These are phyloP conservation scores for Grapholita molesta DNA, from an alignment of 1,140 invertebrate species.

Conservation along the genomic window DNA sequence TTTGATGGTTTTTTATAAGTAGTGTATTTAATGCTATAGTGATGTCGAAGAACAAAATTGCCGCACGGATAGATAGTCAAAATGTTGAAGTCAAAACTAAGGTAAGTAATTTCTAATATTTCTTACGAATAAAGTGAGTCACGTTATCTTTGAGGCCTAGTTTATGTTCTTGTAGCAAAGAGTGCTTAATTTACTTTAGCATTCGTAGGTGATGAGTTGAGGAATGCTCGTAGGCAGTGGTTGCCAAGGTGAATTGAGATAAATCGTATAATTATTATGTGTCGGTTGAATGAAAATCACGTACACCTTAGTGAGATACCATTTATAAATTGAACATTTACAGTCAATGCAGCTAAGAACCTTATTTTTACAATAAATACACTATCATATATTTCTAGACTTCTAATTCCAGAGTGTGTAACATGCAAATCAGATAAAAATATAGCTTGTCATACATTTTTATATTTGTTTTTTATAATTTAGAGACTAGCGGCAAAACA, in stretches of 20 bases:
- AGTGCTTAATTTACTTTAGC: slow-evolving; percentile 17
- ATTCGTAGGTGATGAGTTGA: slow-evolving; percentile 16
- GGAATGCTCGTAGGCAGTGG: slow-evolving; percentile 27
- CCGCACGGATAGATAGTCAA: slow-evolving; percentile 80
- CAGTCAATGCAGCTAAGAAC: not conserved
- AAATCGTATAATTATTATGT: slow-evolving; percentile 21
- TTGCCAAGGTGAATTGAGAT: slow-evolving; percentile 29
- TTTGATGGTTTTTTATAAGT: slow-evolving; percentile 49
- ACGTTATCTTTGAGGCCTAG: slow-evolving; percentile 29
- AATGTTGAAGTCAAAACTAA: slow-evolving; percentile 86
- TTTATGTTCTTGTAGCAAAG: slow-evolving; percentile 26
- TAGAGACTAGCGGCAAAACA: not conserved
- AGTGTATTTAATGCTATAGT: slow-evolving; percentile 70
- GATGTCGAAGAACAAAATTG: slow-evolving; percentile 85
- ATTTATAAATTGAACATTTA: not conserved
- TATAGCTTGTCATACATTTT: not conserved
- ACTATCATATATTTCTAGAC: not conserved
- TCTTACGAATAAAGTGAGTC: slow-evolving; percentile 31
- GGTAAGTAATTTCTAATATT: slow-evolving; percentile 77
- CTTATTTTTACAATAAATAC: not conserved
- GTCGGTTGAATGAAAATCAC: slow-evolving; percentile 16
- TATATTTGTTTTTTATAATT: not conserved
- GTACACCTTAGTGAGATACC: not conserved
- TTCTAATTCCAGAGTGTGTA: not conserved
- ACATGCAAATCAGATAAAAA: not conserved